These are phyloP conservation scores for Melopsittacus undulatus DNA, from an alignment of 2,797 vertebrate genomes.

Conservation along the genomic window DNA sequence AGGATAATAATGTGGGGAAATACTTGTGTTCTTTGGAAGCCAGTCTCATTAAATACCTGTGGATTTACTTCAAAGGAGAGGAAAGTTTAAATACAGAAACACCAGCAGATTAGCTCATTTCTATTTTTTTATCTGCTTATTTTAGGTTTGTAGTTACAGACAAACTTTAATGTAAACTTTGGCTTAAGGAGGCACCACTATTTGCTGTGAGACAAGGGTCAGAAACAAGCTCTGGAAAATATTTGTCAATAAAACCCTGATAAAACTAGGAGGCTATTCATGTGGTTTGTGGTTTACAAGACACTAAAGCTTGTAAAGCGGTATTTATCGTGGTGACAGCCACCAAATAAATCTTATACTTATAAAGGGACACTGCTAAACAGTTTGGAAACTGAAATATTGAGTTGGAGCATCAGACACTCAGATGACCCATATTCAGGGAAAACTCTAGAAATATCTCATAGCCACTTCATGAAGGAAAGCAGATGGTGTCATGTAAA, in stretches of 20 bases:
- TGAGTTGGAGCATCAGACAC: not conserved
- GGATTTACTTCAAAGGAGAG: slow-evolving; percentile 50
- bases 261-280: slow-evolving; percentile 50
- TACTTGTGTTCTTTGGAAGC: slow-evolving; percentile 34
- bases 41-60: slow-evolving; percentile 27
- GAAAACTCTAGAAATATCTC: not conserved
- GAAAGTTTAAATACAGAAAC: slow-evolving; percentile 37
- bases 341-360: slow-evolving; percentile 11
- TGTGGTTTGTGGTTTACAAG: slow-evolving; percentile 14
- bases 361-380: not conserved
- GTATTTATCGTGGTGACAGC: slow-evolving; percentile 6
- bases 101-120: slow-evolving; percentile 25
- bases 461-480: not conserved
- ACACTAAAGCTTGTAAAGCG: not conserved
- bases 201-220: not conserved
- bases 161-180: slow-evolving; percentile 2
- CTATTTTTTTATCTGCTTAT: slow-evolving; percentile 36
- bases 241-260: slow-evolving; percentile 19
- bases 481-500: not conserved
- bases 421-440: not conserved
- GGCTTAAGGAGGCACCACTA: not conserved
- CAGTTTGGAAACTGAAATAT: not conserved
- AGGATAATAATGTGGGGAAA: slow-evolving; percentile 34
- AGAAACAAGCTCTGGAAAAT: slow-evolving; percentile 41
- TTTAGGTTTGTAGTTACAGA: slow-evolving; percentile 34